These are phyloP conservation scores for Ianthella basta DNA, from an alignment of 37 sponge, comb jelly and placozoan genomes.

Conservation along the genomic window DNA sequence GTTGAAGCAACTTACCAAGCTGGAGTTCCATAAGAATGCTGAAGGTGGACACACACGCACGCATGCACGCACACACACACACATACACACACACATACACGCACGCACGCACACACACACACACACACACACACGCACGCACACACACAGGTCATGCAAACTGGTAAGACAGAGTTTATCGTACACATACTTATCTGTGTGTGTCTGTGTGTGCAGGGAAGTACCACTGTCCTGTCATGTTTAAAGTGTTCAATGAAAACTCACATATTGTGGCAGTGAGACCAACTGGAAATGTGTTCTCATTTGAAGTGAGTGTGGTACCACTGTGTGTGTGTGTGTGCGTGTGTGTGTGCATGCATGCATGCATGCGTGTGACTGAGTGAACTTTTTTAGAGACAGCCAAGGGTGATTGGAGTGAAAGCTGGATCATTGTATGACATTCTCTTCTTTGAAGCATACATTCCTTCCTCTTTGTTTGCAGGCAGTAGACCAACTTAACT, in stretches of 20 bases:
- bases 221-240: slow-evolving; percentile 97
- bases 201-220: slow-evolving; percentile 48
- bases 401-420: no score
- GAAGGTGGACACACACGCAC: slow-evolving; percentile 60
- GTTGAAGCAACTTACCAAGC: slow-evolving; percentile 78
- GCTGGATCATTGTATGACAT: no score
- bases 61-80: slow-evolving; percentile 20
- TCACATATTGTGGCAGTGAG: slow-evolving; percentile 91
- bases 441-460: no score
- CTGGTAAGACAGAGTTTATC: no score
- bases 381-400: no score
- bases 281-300: slow-evolving; percentile 93
- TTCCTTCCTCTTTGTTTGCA: background rate
- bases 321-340: background rate
- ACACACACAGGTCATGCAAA: slow-evolving; percentile 3
- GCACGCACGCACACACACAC: slow-evolving; percentile 4
- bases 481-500: slow-evolving; percentile 88
- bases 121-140: slow-evolving; percentile 8
- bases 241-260: slow-evolving; percentile 90
- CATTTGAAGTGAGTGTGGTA: slow-evolving; percentile 64
- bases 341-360: background rate
- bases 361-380: no score
- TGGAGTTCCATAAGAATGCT: slow-evolving; percentile 92
- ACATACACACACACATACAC: slow-evolving; percentile 24
- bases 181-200: no score